Percentiles rank a stretch among this genome's conserved stretches.
Evolutionary conservation across 2,113 vertebrate species (phyloP).

Genomic region (Hippocampus abdominalis): DNA sequence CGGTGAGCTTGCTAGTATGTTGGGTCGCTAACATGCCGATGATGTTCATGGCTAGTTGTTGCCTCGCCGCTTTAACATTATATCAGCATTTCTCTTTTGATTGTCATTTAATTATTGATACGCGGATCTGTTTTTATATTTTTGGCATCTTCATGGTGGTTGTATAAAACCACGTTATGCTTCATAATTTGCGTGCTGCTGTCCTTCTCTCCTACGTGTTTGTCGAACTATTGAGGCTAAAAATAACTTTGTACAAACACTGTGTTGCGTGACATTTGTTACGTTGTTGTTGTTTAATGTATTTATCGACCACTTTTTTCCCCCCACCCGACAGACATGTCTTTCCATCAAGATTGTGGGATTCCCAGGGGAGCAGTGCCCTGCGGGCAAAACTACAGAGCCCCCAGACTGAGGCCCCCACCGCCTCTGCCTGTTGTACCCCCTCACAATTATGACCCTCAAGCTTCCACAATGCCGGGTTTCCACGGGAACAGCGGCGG

Average conservation of each 20-base stretch:
- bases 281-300: background rate
- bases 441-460: slow-evolving; percentile 85
- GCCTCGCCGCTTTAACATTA: background rate
- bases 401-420: slow-evolving; percentile 77
- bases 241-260: background rate
- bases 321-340: slow-evolving; percentile 74
- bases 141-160: background rate
- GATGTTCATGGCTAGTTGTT: background rate
- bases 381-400: slow-evolving; percentile 75
- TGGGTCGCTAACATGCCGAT: background rate
- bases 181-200: background rate
- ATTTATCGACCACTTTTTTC: background rate
- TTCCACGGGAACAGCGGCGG: slow-evolving; percentile 74
- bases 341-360: slow-evolving; percentile 84
- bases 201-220: background rate
- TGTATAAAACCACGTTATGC: background rate
- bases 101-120: background rate
- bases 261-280: background rate
- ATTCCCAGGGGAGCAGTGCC: slow-evolving; percentile 79
- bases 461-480: slow-evolving; percentile 65
- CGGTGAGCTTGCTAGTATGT: background rate
- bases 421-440: slow-evolving; percentile 78
- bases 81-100: background rate
- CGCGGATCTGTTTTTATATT: background rate
- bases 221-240: background rate